A percentile compares a stretch with the other conserved stretches of the same genome.
These are phyloP conservation scores for Melierax canorus DNA, from an alignment of 2,113 vertebrate genomes.

Conservation along the genomic window DNA sequence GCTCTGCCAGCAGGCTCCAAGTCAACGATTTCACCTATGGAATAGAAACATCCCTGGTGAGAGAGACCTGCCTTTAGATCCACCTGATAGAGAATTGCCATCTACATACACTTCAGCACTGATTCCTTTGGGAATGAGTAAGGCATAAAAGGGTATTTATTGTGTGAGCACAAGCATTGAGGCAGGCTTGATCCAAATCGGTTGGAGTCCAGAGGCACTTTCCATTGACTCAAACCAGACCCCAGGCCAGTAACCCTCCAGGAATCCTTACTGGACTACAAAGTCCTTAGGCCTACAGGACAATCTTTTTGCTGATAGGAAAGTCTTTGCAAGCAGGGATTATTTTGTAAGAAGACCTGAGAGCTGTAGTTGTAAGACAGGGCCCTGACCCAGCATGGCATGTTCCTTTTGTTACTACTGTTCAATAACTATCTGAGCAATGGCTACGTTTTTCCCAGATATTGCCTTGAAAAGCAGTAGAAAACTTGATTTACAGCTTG, in stretches of 20 bases:
- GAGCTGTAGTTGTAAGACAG: background rate
- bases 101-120: background rate
- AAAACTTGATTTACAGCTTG: background rate
- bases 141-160: background rate
- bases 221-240: background rate
- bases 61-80: background rate
- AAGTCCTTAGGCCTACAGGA: background rate
- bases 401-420: background rate
- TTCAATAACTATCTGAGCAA: background rate
- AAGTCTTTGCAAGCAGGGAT: background rate
- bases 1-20: background rate
- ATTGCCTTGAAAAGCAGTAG: background rate
- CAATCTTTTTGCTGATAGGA: background rate
- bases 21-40: background rate
- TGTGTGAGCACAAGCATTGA: background rate
- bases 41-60: background rate
- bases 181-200: background rate
- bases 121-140: background rate
- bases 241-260: background rate
- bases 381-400: background rate
- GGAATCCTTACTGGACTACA: background rate
- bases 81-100: background rate
- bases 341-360: background rate
- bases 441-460: rapidly evolving
- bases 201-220: background rate